Conservation (phyloP, 2,888 invertebrate species). For the Alcis repandata region DNA sequence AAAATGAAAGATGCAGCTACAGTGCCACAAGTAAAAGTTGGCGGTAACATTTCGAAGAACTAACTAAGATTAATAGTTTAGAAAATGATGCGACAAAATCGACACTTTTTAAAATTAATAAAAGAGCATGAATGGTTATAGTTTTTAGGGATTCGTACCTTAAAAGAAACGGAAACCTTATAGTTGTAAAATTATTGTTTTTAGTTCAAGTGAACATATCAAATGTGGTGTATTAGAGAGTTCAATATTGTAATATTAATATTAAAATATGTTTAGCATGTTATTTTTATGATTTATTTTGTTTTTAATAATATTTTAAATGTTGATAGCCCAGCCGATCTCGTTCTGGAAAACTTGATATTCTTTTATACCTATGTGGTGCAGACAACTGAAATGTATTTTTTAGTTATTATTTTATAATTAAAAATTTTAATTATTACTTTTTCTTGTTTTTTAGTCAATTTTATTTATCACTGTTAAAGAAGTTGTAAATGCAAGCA, state of each 20-base stretch:
- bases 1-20: too few species aligned
- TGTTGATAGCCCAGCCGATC: too few species aligned
- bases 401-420: too few species aligned
- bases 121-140: too few species aligned
- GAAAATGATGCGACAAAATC: too few species aligned
- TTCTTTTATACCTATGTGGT: not conserved
- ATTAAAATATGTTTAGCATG: not conserved
- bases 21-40: too few species aligned
- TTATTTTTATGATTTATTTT: not conserved
- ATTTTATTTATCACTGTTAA: constrained; percentile 20
- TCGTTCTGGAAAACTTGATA: not conserved
- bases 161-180: not conserved
- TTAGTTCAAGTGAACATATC: constrained; percentile 23
- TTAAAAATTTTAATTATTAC: not conserved
- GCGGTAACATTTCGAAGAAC: too few species aligned
- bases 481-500: constrained; percentile 16
- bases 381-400: not conserved
- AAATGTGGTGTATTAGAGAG: not conserved
- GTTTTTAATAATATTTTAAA: not conserved
- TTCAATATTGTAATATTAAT: not conserved
- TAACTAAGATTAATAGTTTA: too few species aligned
- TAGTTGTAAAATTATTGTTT: not conserved
- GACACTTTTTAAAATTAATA: too few species aligned
- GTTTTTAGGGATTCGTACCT: not conserved
- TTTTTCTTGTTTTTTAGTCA: not conserved